These are phyloP conservation scores for Argyresthia albistria DNA, from an alignment of 2,888 invertebrate genomes.

Conservation along the genomic window DNA sequence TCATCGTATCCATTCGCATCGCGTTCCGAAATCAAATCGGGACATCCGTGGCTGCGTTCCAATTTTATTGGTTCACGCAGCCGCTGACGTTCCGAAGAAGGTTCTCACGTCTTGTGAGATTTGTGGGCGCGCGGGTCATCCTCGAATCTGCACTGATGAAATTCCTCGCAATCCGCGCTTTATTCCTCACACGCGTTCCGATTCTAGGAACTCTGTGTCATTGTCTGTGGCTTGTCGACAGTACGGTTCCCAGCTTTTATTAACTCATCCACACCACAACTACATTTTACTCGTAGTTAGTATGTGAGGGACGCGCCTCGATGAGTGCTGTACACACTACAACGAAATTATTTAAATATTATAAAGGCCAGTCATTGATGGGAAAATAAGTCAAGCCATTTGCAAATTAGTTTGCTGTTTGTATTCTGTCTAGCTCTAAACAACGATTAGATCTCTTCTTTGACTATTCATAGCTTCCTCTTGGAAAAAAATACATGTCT, in stretches of 20 bases:
- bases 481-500: slow-evolving; percentile 11
- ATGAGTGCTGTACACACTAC: slow-evolving; percentile 42
- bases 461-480: slow-evolving; percentile 10
- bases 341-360: slow-evolving; percentile 45
- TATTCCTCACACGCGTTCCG: slow-evolving; percentile 64
- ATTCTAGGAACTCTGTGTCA: slow-evolving; percentile 52
- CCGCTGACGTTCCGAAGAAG: slow-evolving; percentile 18
- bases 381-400: slow-evolving; percentile 31
- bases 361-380: slow-evolving; percentile 50
- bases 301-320: slow-evolving; percentile 46
- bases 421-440: not conserved
- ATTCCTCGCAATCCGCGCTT: slow-evolving; percentile 53
- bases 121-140: slow-evolving; percentile 25
- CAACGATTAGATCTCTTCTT: slow-evolving; percentile 2
- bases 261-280: slow-evolving; percentile 30
- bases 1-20: slow-evolving; percentile 14
- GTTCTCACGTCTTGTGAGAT: slow-evolving; percentile 48
- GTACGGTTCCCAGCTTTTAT: no score
- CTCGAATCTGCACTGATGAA: slow-evolving; percentile 63
- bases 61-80: slow-evolving; percentile 33
- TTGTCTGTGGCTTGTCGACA: no score
- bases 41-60: slow-evolving; percentile 28
- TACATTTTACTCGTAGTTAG: slow-evolving; percentile 29
- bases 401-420: slow-evolving; percentile 20
- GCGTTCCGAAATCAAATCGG: slow-evolving; percentile 29